Evolutionary conservation across 2,888 invertebrate genomes (phyloP), one percentile per base, ranked within the genome.

Genomic region (Cheilosia urbana): DNA sequence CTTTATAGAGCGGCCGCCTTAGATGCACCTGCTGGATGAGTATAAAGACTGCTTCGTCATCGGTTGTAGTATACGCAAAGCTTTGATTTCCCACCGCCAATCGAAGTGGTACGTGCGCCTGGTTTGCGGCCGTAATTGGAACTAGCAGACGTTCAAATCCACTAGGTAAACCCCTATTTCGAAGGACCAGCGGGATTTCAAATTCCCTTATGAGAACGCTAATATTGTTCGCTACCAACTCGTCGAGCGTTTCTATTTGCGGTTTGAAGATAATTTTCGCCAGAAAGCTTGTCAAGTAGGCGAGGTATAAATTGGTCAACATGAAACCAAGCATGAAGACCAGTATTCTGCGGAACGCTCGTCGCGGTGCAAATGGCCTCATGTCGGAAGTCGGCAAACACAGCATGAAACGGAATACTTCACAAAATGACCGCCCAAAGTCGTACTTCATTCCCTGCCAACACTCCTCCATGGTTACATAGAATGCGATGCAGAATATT

Each of bases 251-350:
- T 5, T 87, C 55, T 4, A 89, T 72, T 24, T 87, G 88, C 0
- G 79, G 79, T 5, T 87, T 72, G 34, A 89, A 89, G 4, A 88
- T 87, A 0, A 88, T 75, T n/a, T 88, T 88, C 6, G 89, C 87
- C n/a, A 89, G 63, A 65, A 88, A 90, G 51, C 89, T 89, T n/a
- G 89, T 89, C 51, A 89, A 68, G 4, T 82, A 87, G 13, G 90
- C 89, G 45, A 89, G 72, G 75, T 89, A 90, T 19, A 89, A 60
- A 75, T 89, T 90, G 2, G 89, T 88, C 13, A 90, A 68, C 66
- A 90, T 88, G 60, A 90, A 90, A 5, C 89, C 89, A 11, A 89
- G 65, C 9, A 76, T 37, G 1, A 88, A 80, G n/a, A 88, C 55
- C 7, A 87, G 82, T 0, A 87, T 30, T 21, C 87, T 81, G 24